phyloP scores from a whole-genome alignment of 2,888 invertebrate species.

The Sarcophaga variegata region DNA sequence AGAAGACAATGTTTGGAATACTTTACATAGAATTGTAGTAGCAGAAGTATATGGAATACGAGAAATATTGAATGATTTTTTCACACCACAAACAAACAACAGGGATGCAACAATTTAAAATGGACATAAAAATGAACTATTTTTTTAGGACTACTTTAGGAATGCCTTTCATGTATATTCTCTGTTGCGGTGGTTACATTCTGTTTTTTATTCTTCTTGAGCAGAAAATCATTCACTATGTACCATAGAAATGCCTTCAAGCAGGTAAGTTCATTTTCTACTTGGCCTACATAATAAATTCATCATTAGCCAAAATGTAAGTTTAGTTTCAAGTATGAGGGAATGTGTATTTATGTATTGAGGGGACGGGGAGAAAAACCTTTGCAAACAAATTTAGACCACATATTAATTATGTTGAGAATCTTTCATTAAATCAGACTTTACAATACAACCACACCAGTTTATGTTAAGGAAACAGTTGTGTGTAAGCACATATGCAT shows the following conservation, averaged over 20 bases:
- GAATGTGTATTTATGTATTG: neutral
- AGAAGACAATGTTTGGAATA: conserved; percentile 29
- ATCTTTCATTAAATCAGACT: conserved; percentile 16
- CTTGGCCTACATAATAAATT: conserved; percentile 66
- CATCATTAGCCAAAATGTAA: conserved; percentile 64
- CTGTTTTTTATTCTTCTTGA: conserved; percentile 4
- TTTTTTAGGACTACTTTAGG: neutral
- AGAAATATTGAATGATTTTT: conserved; percentile 59
- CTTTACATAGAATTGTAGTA: conserved; percentile 31
- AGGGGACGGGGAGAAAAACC: neutral
- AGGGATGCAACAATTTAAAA: conserved; percentile 17
- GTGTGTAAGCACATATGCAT: no score
- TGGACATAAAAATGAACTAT: neutral
- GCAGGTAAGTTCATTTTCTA: conserved; percentile 67
- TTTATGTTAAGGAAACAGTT: neutral
- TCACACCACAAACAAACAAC: conserved; percentile 45
- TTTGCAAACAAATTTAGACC: conserved; percentile 39
- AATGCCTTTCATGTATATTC: neutral
- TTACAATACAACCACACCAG: neutral
- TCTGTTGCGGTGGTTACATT: neutral
- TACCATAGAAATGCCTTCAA: conserved; percentile 44
- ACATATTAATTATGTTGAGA: conserved; percentile 40
- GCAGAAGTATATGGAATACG: conserved; percentile 14
- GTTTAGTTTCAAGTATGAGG: neutral
- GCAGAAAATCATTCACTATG: conserved; percentile 1